These are phyloP conservation scores for Rhynchonycteris naso DNA, from an alignment of 2,797 vertebrate species.

Conservation along the genomic window DNA sequence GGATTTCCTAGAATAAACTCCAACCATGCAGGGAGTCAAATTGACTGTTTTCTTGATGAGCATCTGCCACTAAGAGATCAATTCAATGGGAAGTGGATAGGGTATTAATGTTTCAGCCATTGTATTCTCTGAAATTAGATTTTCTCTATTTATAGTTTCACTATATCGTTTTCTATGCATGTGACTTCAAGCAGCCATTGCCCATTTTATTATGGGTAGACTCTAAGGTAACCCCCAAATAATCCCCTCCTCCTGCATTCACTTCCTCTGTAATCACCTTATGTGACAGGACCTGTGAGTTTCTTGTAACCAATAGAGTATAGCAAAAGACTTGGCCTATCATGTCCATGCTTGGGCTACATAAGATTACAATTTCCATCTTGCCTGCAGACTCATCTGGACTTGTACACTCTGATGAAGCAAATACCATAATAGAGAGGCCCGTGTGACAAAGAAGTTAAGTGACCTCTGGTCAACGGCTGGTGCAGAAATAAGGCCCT, in stretches of 20 bases:
- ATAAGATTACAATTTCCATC: not conserved
- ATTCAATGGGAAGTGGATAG: not conserved
- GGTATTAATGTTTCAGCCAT: not conserved
- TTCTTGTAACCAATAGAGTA: not conserved
- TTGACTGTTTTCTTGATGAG: not conserved
- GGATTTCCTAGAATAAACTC: conserved; percentile 8
- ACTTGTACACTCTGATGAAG: not conserved
- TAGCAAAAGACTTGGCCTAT: not conserved
- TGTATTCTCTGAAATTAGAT: not conserved
- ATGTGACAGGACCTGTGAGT: not conserved
- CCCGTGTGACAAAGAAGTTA: not conserved
- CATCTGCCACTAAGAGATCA: not conserved
- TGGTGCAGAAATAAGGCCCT: not conserved
- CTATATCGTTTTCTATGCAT: not conserved
- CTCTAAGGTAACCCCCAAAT: not conserved
- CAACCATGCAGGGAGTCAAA: not conserved
- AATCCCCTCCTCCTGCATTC: not conserved
- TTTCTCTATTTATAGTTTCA: not conserved
- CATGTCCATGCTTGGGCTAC: not conserved
- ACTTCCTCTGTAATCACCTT: not conserved
- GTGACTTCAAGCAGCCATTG: not conserved
- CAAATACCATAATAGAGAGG: not conserved
- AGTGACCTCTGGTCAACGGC: not conserved
- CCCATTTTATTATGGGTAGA: not conserved
- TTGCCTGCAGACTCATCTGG: not conserved